Conservation (phyloP, 2,113 vertebrate species). For the Leptobrachium leishanense region DNA sequence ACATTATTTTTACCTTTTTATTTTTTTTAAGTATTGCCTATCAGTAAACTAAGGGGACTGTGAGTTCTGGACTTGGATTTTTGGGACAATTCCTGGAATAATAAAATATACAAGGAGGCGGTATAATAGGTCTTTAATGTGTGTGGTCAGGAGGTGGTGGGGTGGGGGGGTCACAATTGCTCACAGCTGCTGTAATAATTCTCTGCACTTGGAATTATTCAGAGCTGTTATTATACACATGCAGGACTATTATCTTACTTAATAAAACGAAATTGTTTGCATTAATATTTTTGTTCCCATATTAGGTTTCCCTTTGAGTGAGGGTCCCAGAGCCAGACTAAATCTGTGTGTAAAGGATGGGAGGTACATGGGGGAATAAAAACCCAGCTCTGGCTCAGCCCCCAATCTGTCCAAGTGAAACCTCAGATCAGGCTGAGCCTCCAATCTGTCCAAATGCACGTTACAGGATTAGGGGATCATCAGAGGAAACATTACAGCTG, state of each 20-base stretch:
- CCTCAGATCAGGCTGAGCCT: not conserved
- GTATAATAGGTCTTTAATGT: conserved; percentile 58
- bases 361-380: not conserved
- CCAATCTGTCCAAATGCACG: conserved; percentile 7
- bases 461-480: not conserved
- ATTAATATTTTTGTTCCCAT: conserved; percentile 44
- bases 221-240: conserved; percentile 44
- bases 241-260: conserved; percentile 62
- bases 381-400: not conserved
- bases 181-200: conserved; percentile 60
- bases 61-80: not conserved
- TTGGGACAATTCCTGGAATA: conserved; percentile 50
- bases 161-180: conserved; percentile 45
- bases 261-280: conserved; percentile 53
- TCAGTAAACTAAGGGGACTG: too few relatives aligned
- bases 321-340: conserved; percentile 11
- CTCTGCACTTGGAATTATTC: conserved; percentile 58
- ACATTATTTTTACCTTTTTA: too few relatives aligned
- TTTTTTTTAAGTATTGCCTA: too few relatives aligned
- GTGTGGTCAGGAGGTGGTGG: conserved; percentile 57
- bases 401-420: not conserved
- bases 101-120: conserved; percentile 54
- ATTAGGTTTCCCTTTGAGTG: conserved; percentile 20
- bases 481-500: conserved; percentile 44
- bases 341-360: conserved; percentile 25